These are phyloP conservation scores for Diorhabda sublineata DNA, from an alignment of 1,140 invertebrate genomes.

Conservation along the genomic window DNA sequence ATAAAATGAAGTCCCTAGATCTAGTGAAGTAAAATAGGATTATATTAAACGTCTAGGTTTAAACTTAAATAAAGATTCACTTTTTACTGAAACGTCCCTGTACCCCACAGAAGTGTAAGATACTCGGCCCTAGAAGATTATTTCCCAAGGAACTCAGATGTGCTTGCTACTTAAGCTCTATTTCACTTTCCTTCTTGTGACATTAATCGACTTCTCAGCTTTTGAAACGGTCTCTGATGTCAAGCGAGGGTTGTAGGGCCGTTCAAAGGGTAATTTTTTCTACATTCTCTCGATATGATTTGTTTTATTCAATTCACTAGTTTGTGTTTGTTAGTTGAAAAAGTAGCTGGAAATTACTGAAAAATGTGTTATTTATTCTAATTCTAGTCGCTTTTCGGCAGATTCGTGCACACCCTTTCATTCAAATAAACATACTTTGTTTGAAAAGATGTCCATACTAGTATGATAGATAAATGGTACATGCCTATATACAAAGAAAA, in stretches of 20 bases:
- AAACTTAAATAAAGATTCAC: not conserved
- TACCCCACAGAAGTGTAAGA: constrained; percentile 35
- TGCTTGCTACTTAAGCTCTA: constrained; percentile 45
- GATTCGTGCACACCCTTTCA: no score
- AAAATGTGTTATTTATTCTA: no score
- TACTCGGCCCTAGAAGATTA: constrained; percentile 37
- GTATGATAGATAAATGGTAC: no score
- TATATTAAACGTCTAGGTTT: not conserved
- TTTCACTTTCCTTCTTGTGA: constrained; percentile 43
- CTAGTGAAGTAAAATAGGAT: not conserved
- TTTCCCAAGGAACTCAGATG: constrained; percentile 43
- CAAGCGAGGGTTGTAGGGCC: not conserved
- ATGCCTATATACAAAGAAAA: no score
- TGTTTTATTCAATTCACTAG: not conserved
- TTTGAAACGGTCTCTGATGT: constrained; percentile 38
- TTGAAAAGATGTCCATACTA: no score
- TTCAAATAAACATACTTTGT: no score
- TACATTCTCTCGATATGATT: not conserved
- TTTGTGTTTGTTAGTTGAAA: not conserved
- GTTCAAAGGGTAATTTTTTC: not conserved
- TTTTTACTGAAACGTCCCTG: not conserved
- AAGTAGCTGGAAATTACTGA: no score
- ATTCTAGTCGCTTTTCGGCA: no score
- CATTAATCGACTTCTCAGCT: constrained; percentile 46
- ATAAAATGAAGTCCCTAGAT: not conserved